A percentile compares a stretch with the other conserved stretches of the same genome.
These are phyloP conservation scores for Rhodeus uyekii DNA, from an alignment of 2,797 vertebrate species.

Conservation along the genomic window DNA sequence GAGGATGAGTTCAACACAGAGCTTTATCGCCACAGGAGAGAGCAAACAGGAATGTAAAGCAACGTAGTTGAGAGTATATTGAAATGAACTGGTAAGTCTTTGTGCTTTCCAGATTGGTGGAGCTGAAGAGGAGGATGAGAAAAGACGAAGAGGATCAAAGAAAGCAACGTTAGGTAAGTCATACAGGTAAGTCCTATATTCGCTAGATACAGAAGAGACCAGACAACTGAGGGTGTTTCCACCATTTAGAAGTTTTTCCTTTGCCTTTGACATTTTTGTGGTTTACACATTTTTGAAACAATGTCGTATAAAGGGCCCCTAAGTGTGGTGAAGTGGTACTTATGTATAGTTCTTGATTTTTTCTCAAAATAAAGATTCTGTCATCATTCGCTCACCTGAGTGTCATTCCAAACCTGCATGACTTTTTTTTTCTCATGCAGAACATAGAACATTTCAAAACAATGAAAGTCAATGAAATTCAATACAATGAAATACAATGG, in stretches of 20 bases:
- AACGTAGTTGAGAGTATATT: too few species aligned
- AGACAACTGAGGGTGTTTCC: background rate
- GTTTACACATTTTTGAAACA: background rate
- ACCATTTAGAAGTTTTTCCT: background rate
- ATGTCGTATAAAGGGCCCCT: too few species aligned
- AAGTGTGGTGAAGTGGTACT: too few species aligned
- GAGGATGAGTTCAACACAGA: too few species aligned
- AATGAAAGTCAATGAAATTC: background rate
- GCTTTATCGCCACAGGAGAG: too few species aligned
- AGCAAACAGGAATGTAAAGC: too few species aligned
- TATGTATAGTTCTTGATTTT: too few species aligned
- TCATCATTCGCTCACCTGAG: background rate
- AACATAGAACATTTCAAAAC: too few species aligned
- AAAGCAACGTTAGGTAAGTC: background rate
- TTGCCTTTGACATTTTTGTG: background rate
- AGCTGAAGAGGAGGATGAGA: background rate
- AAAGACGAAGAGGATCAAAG: too few species aligned
- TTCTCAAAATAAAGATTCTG: background rate
- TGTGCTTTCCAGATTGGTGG: background rate
- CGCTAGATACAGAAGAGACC: background rate
- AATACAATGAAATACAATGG: background rate
- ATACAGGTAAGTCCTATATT: too few species aligned
- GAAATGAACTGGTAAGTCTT: too few species aligned
- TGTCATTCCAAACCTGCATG: background rate
- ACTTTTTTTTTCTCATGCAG: background rate